phyloP scores from a whole-genome alignment of 2,888 invertebrate genomes.

The Brachypalpus laphriformis region DNA sequence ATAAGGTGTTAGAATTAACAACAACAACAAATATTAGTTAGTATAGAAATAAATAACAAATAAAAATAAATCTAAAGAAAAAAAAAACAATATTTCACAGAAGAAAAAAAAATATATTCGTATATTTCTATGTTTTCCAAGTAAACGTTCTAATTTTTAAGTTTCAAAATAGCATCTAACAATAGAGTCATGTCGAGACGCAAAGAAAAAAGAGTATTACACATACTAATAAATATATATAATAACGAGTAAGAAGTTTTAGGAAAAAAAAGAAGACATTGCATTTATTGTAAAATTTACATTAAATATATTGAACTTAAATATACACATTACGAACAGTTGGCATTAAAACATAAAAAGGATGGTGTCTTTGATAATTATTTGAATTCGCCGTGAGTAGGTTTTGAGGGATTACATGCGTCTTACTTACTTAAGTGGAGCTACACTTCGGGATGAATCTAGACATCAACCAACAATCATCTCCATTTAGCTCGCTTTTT shows the following conservation, averaged over 20 bases:
- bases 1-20: conserved; percentile 48
- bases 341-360: conserved; percentile 57
- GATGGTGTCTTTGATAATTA: conserved; percentile 31
- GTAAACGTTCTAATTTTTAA: conserved; percentile 55
- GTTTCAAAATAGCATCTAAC: conserved; percentile 36
- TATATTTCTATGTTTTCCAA: conserved; percentile 71
- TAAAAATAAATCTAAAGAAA: conserved; percentile 4
- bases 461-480: too few relatives aligned
- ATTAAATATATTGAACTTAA: conserved; percentile 69
- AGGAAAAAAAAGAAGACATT: conserved; percentile 34
- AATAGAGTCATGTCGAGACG: conserved; percentile 19
- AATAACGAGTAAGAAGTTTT: conserved; percentile 18
- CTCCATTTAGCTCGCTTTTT: too few relatives aligned
- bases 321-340: conserved; percentile 72
- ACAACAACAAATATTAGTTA: conserved; percentile 45
- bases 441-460: too few relatives aligned
- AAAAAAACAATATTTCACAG: conserved; percentile 18
- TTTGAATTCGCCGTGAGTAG: neutral
- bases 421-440: too few relatives aligned
- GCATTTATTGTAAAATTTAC: conserved; percentile 66
- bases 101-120: too few relatives aligned
- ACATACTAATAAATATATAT: conserved; percentile 12
- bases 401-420: too few relatives aligned
- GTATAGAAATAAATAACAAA: conserved; percentile 47
- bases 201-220: conserved; percentile 2